These are phyloP conservation scores for Stenolophus ochropezus DNA, from an alignment of 2,888 invertebrate genomes.

Conservation along the genomic window DNA sequence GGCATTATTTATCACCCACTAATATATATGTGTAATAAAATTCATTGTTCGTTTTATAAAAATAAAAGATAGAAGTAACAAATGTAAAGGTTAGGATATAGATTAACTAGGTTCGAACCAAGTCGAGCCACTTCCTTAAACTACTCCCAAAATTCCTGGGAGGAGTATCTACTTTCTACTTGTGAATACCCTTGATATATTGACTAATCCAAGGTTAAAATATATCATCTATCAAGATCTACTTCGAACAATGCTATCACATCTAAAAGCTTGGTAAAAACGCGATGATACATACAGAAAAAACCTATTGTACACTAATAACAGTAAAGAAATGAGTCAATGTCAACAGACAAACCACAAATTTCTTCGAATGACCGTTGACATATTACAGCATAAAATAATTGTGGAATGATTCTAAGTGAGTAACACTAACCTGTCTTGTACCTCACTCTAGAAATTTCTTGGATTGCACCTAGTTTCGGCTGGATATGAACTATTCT, in stretches of 20 bases:
- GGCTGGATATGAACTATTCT: slow-evolving; percentile 68
- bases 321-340: not conserved
- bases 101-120: not conserved
- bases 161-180: not conserved
- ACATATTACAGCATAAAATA: slow-evolving; percentile 40
- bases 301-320: not conserved
- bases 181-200: not conserved
- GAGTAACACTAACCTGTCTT: slow-evolving; percentile 48
- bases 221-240: not conserved
- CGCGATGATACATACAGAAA: not conserved
- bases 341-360: not conserved
- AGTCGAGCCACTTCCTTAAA: not conserved
- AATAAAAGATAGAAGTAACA: not conserved
- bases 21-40: too few species aligned
- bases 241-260: not conserved
- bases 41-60: not conserved
- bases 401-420: slow-evolving; percentile 1
- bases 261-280: not conserved
- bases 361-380: not conserved
- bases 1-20: too few species aligned
- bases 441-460: slow-evolving; percentile 16
- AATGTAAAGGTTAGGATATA: not conserved
- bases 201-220: not conserved
- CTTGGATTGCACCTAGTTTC: slow-evolving; percentile 65
- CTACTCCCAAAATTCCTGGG: not conserved